phyloP scores from a whole-genome alignment of 2,888 invertebrate species.

The Caenorhabditis drosophilae region DNA sequence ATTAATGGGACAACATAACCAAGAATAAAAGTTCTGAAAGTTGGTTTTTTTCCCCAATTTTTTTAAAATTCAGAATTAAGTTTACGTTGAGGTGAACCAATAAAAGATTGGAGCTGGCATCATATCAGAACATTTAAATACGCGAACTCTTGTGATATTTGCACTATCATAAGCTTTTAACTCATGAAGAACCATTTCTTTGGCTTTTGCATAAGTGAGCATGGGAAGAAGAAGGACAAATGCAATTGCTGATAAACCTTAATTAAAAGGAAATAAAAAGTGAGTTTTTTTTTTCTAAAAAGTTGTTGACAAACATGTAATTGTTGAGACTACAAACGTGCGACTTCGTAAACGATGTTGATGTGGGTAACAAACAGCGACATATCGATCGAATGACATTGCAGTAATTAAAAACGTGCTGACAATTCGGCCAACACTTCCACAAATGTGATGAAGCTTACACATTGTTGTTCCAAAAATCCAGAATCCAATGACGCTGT shows the following conservation, averaged over 20 bases:
- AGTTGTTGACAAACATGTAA: constrained; percentile 40
- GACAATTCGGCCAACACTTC: constrained; percentile 63
- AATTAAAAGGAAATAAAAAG: constrained; percentile 12
- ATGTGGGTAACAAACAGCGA: constrained; percentile 66
- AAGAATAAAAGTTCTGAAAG: constrained; percentile 61
- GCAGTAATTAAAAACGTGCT: constrained; percentile 67
- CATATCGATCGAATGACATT: constrained; percentile 65
- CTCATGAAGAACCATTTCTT: constrained; percentile 48
- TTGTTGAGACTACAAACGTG: constrained; percentile 58
- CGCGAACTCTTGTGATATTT: constrained; percentile 63
- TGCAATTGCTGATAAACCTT: constrained; percentile 56
- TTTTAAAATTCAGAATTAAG: not conserved
- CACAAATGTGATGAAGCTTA: constrained; percentile 63
- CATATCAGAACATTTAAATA: constrained; percentile 62
- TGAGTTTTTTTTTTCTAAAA: not conserved
- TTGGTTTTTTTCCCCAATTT: no score
- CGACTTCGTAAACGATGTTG: constrained; percentile 53
- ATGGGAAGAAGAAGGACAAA: constrained; percentile 64
- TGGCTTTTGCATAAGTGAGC: constrained; percentile 57
- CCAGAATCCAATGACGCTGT: constrained; percentile 67
- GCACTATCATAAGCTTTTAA: constrained; percentile 39
- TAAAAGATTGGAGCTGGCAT: constrained; percentile 63
- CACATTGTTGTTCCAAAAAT: constrained; percentile 64
- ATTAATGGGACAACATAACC: constrained; percentile 65
- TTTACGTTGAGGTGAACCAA: constrained; percentile 63